Conservation (phyloP, 2,113 vertebrate genomes). For the Syrmaticus mikado region DNA sequence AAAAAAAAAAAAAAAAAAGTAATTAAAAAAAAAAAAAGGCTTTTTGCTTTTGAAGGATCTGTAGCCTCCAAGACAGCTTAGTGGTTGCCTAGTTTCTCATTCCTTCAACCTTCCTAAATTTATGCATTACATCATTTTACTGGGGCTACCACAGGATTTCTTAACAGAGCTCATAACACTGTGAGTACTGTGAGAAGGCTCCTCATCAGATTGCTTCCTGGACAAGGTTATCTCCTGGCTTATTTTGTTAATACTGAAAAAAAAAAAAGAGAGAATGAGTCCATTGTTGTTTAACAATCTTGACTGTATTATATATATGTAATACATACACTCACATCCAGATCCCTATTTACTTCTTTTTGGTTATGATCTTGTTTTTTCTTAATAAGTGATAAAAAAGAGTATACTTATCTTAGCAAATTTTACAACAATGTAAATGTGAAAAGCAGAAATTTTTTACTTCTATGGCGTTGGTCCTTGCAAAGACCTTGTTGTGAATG, state of each 20-base stretch:
- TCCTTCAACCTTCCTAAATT: background rate
- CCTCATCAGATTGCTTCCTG: background rate
- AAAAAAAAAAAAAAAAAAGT: background rate
- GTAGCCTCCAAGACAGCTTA: background rate
- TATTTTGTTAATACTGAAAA: background rate
- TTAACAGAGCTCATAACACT: background rate
- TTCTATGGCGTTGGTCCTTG: background rate
- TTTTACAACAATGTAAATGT: background rate
- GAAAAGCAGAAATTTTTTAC: background rate
- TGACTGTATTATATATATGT: rapidly evolving
- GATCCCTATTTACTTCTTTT: background rate
- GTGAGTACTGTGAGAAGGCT: background rate
- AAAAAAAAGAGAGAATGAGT: background rate
- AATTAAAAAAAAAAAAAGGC: background rate
- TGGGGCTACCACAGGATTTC: background rate
- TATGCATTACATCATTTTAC: background rate
- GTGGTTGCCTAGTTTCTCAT: background rate
- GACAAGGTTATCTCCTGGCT: background rate
- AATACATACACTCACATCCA: rapidly evolving
- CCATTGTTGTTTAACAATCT: background rate
- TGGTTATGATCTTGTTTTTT: background rate
- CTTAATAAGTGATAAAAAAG: background rate
- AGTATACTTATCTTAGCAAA: background rate
- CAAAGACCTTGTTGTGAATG: background rate
- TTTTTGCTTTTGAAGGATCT: background rate